Percentiles rank a stretch among this genome's conserved stretches.
Evolutionary conservation across 2,888 invertebrate species (phyloP).

Genomic region (Agrilus cyanescens): DNA sequence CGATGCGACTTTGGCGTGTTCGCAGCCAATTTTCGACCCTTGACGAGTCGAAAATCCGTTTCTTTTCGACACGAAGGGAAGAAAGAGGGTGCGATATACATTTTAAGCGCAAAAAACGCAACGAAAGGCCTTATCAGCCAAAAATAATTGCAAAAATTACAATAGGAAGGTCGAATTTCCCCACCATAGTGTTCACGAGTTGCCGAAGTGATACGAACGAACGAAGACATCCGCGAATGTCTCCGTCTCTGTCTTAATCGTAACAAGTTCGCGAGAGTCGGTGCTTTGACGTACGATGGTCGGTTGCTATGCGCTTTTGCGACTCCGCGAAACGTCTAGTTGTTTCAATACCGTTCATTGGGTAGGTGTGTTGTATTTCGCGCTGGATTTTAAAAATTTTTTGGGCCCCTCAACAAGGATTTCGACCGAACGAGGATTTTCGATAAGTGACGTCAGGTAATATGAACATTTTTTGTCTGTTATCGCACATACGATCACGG

Average conservation of each 20-base stretch:
- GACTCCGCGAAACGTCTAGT: constrained; percentile 12
- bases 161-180: constrained; percentile 16
- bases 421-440: too few relatives aligned
- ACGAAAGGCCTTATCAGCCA: constrained; percentile 7
- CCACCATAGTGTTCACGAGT: constrained; percentile 15
- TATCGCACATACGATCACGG: too few relatives aligned
- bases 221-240: constrained; percentile 1
- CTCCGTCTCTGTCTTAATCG: constrained; percentile 8
- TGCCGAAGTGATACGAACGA: constrained; percentile 13
- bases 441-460: too few relatives aligned
- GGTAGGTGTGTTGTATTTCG: too few relatives aligned
- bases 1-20: constrained; percentile 29
- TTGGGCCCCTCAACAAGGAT: too few relatives aligned
- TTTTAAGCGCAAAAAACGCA: constrained; percentile 10
- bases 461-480: too few relatives aligned
- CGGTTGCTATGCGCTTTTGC: constrained; percentile 15
- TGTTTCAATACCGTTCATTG: constrained; percentile 8
- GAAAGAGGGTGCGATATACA: constrained; percentile 1
- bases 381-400: too few relatives aligned
- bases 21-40: constrained; percentile 18
- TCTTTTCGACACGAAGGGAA: constrained; percentile 18
- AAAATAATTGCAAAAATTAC: constrained; percentile 13
- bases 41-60: constrained; percentile 18
- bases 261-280: constrained; percentile 1
- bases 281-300: constrained; percentile 7